Evolutionary conservation across 2,888 invertebrate species (phyloP).

Genomic region (Tetragnatha montana): DNA sequence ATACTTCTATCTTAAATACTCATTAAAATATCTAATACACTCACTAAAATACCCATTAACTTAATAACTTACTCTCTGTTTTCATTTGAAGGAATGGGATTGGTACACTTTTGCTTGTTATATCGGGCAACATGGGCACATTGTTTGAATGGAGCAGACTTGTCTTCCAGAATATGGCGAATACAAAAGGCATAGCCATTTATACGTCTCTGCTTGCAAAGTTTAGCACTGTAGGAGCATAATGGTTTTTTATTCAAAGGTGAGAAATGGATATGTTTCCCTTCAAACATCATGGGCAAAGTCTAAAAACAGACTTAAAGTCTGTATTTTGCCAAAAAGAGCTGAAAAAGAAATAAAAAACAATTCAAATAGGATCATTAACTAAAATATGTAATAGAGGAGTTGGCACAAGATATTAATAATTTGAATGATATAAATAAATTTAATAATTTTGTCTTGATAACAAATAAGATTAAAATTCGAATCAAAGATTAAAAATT

Average conservation of each 20-base stretch:
- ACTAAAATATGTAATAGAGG: no score
- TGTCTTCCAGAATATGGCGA: slow-evolving; percentile 79
- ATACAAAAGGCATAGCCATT: slow-evolving; percentile 78
- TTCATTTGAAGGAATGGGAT: slow-evolving; percentile 77
- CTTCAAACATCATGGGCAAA: slow-evolving; percentile 76
- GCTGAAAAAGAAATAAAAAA: slow-evolving; percentile 40
- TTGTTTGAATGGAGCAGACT: slow-evolving; percentile 78
- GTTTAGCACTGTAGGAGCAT: slow-evolving; percentile 77
- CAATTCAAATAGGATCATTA: not conserved
- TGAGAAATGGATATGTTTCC: slow-evolving; percentile 78
- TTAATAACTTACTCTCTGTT: slow-evolving; percentile 76
- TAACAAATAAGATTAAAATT: not conserved
- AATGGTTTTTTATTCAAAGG: slow-evolving; percentile 78
- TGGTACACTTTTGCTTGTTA: slow-evolving; percentile 77
- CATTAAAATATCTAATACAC: no score
- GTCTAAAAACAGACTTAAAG: slow-evolving; percentile 59
- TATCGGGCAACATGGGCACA: slow-evolving; percentile 77
- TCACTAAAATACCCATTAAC: no score
- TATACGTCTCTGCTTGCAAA: slow-evolving; percentile 79
- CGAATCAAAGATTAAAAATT: not conserved
- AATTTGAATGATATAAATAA: not conserved
- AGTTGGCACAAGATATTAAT: not conserved
- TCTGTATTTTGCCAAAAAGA: slow-evolving; percentile 51
- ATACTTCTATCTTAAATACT: no score
- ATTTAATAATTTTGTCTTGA: not conserved